phyloP scores from a whole-genome alignment of 2,888 invertebrate species.

The Ctena decussata region DNA sequence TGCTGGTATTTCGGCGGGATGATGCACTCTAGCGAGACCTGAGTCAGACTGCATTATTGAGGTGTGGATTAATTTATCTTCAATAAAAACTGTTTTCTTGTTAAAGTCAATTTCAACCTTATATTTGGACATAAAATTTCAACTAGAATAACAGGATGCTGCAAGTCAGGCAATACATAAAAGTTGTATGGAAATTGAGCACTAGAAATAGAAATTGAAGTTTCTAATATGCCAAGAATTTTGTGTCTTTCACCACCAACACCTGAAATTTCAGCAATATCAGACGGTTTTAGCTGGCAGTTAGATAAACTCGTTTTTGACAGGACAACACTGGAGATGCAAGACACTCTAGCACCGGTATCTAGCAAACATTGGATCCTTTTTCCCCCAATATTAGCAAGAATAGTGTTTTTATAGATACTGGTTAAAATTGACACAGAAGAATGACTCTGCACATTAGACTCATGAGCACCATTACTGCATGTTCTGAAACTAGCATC shows the following conservation, averaged over 20 bases:
- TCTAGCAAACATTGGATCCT: neutral
- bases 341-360: constrained; percentile 3
- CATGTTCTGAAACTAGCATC: neutral
- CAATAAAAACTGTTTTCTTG: neutral
- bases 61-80: neutral
- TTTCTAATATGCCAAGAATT: neutral
- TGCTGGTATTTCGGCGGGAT: neutral
- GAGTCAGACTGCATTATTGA: neutral
- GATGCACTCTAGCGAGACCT: neutral
- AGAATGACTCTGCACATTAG: neutral
- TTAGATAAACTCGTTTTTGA: neutral
- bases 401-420: neutral
- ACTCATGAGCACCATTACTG: neutral
- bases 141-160: constrained; percentile 15
- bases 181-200: neutral
- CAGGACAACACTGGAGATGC: neutral
- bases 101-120: constrained; percentile 6
- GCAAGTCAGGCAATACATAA: neutral
- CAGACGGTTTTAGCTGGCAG: neutral
- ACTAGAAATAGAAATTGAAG: neutral
- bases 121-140: neutral
- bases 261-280: neutral
- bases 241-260: constrained; percentile 4
- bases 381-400: neutral
- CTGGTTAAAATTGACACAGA: neutral